Evolutionary conservation across 2,888 invertebrate species (phyloP), one percentile per base, ranked within the genome.

Genomic region (Acrobasis consociella): DNA sequence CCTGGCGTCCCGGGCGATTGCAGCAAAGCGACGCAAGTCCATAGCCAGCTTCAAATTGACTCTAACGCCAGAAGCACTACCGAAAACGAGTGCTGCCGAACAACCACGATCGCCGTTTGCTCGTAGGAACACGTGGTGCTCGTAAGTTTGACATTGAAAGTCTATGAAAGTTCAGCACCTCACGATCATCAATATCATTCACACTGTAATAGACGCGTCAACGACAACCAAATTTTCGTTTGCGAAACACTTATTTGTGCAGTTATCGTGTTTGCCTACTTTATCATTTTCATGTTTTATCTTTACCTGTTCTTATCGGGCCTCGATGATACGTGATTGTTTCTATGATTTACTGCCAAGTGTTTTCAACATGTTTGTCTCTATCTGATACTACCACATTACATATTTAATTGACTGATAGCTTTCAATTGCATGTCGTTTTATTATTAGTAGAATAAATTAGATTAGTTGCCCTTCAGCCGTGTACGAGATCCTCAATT

Each of bases 81-180:
- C 80, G 65, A 91, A 82, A 75, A 71, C 82, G 64, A 75, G 82
- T 22, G 66, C 82, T 10, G 67, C 80, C 60, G 85, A 87, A 74
- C 83, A 72, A 65, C 71, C 81, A 62, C 86, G 89, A 71, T 80
- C 82, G 58, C 76, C 76, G 68, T 82, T 83, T 72, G 87, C 82
- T 64, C 91, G 93, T 73, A 85, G 93, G 71, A 93, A 93, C 83
- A 93, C 93, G 73, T 93, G 93, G 93, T 92, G 93, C 85, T 87
- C 93, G 93, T 93, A 87, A 92, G 92, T 89, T 62, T 62, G 65
- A 65, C 65, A 65, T 62, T 64, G 51, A 58, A 62, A 58, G 58
- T 62, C 17, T n/a, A 53, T 46, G 46, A 46, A 46, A 31, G 49
- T 46, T 63, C 16, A 38, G 46, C 63, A 65, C 64, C 63, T 69